phyloP scores from a whole-genome alignment of 2,113 vertebrate genomes.

The Chaetorhynchus papuensis region DNA sequence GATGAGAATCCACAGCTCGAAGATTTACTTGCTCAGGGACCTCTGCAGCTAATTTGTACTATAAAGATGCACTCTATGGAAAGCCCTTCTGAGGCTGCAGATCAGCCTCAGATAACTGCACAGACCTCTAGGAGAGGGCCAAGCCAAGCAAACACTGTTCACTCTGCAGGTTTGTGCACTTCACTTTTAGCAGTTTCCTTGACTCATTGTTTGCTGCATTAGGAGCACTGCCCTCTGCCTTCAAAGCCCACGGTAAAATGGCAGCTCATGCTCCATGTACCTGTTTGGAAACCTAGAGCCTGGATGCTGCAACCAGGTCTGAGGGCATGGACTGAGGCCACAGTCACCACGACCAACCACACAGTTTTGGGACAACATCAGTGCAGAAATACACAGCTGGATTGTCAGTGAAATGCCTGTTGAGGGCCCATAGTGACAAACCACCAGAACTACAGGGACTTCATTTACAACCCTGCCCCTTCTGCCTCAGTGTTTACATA shows the following conservation, averaged over 20 bases:
- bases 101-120: neutral
- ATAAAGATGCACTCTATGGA: neutral
- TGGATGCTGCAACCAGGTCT: neutral
- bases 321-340: neutral
- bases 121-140: neutral
- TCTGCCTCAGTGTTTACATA: neutral
- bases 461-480: neutral
- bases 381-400: neutral
- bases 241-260: neutral
- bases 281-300: neutral
- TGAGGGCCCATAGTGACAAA: neutral
- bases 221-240: neutral
- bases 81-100: neutral
- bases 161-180: neutral
- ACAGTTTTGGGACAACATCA: neutral
- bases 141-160: neutral
- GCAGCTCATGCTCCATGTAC: neutral
- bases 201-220: neutral
- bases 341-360: neutral
- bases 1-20: neutral
- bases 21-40: neutral
- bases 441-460: neutral
- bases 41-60: neutral
- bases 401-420: fast-evolving
- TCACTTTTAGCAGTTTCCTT: neutral